A percentile compares a stretch with the other conserved stretches of the same genome.
Evolutionary conservation across 2,797 vertebrate species (phyloP).

Genomic region (Lerista edwardsae): DNA sequence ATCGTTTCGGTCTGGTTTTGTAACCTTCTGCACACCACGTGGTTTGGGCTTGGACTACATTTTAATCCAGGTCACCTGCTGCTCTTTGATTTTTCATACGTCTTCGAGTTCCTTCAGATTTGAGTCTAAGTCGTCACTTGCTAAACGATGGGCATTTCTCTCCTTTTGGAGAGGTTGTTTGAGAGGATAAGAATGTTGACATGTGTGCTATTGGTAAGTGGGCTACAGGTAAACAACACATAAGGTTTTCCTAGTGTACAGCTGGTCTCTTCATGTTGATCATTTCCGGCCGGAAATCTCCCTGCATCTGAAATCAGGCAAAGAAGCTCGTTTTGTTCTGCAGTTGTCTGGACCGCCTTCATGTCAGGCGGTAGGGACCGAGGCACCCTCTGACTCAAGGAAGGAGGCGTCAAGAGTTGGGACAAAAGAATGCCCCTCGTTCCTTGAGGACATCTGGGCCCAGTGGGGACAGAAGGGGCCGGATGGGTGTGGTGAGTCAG

Average conservation of each 20-base stretch:
- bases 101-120: not conserved
- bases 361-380: not conserved
- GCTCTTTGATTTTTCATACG: conserved; percentile 6
- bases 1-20: not conserved
- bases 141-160: not conserved
- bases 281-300: not conserved
- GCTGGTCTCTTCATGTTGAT: not conserved
- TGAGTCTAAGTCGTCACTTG: not conserved
- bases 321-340: not conserved
- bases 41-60: not conserved
- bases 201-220: not conserved
- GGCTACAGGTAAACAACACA: no score
- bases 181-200: not conserved
- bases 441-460: no score
- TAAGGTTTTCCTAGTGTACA: not conserved
- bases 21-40: not conserved
- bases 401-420: no score
- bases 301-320: not conserved
- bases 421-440: no score
- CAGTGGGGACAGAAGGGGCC: no score
- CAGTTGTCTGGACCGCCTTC: not conserved
- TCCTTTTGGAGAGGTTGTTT: not conserved
- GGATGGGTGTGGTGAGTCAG: no score
- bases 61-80: not conserved
- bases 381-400: no score